Evolutionary conservation across 2,113 vertebrate species (phyloP).

Genomic region (Natator depressus): DNA sequence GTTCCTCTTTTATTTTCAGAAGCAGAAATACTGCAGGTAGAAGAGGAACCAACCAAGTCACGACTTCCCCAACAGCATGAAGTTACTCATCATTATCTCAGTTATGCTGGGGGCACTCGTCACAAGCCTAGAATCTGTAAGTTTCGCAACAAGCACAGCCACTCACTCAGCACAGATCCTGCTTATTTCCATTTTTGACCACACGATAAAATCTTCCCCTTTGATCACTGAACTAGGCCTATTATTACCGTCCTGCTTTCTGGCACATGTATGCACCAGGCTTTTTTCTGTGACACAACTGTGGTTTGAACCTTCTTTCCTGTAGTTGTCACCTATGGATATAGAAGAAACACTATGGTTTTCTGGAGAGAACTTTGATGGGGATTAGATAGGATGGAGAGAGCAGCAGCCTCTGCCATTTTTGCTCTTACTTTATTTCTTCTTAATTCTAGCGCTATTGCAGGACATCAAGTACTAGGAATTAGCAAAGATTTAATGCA

Average conservation of each 20-base stretch:
- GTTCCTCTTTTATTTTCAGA: slow-evolving; percentile 53
- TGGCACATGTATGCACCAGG: neutral
- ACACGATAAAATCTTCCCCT: neutral
- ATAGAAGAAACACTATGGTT: neutral
- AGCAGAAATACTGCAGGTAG: neutral
- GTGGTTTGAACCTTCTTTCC: neutral
- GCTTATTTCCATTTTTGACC: neutral
- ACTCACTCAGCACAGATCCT: neutral
- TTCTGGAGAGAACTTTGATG: neutral
- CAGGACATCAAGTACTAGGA: neutral
- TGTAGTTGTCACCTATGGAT: neutral
- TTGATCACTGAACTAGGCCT: neutral
- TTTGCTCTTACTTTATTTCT: neutral
- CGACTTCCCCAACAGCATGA: slow-evolving; percentile 50
- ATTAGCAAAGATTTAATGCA: neutral
- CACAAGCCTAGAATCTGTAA: slow-evolving; percentile 43
- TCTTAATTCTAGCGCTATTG: neutral
- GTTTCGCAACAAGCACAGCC: slow-evolving; percentile 24
- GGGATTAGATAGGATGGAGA: neutral
- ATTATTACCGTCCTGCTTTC: neutral
- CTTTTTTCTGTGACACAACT: neutral
- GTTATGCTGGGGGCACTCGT: slow-evolving; percentile 22
- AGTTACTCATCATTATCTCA: slow-evolving; percentile 35
- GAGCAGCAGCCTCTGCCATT: neutral
- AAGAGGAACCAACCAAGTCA: neutral